Conservation (phyloP, 2,888 invertebrate species). For the Ectropis crepuscularia region DNA sequence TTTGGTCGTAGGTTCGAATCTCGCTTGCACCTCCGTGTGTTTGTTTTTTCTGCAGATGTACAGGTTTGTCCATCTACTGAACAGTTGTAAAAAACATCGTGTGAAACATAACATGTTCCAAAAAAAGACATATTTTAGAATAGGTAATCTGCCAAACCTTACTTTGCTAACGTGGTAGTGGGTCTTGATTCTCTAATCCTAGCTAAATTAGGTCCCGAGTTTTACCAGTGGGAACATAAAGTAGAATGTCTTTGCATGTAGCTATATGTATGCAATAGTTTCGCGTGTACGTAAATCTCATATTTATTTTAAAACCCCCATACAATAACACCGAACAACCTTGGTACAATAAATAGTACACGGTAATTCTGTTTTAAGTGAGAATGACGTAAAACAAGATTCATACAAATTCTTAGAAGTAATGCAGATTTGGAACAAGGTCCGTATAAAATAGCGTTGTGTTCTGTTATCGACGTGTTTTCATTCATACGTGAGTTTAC, state of each 20-base stretch:
- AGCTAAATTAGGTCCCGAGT: no score
- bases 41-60: no score
- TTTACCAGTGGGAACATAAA: not conserved
- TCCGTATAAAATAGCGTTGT: slow-evolving; percentile 21
- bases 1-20: no score
- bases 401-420: slow-evolving; percentile 22
- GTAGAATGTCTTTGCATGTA: not conserved
- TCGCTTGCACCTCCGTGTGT: no score
- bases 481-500: slow-evolving; percentile 2
- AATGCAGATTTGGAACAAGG: slow-evolving; percentile 29
- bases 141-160: no score
- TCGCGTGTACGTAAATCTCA: not conserved
- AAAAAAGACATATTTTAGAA: no score
- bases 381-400: slow-evolving; percentile 38
- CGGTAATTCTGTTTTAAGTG: slow-evolving; percentile 27
- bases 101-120: no score
- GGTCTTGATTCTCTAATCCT: no score
- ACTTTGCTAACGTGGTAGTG: no score
- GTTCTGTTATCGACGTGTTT: slow-evolving; percentile 8
- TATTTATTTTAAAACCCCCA: slow-evolving; percentile 5
- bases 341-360: slow-evolving; percentile 26
- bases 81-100: no score
- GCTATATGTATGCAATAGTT: not conserved
- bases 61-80: no score
- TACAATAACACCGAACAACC: slow-evolving; percentile 19